Evolutionary conservation across 2,797 vertebrate species (phyloP), one percentile per base, ranked within the genome.

Genomic region (Eulemur albifrons): DNA sequence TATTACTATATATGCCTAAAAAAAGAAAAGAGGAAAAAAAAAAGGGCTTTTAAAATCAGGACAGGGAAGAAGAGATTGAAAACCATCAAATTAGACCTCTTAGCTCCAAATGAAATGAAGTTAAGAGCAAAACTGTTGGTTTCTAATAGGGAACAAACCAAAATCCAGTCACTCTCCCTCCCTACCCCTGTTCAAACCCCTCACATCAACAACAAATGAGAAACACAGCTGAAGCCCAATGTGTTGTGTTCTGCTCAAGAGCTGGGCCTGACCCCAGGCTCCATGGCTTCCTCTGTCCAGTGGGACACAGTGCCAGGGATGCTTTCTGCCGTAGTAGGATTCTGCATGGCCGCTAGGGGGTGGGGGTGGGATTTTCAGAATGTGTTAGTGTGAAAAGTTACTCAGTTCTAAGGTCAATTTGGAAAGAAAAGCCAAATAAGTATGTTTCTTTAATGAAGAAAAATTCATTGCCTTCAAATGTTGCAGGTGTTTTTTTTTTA

Each of bases 51-150:
- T 92, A 98, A 98, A 98, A 97, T 98, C 96, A 98, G 96, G 38
- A 95, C 69, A 67, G 69, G 57, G 82, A 52, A 97, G 83, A 97
- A 96, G 91, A 95, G 85, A 97, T 25, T 85, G 90, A 97, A 98
- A 95, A 32, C 15, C 94, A 96, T 5, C 75, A 88, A 98, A 97
- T 94, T 96, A 97, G 97, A 96, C 89, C 91, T 61, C 61, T 96
- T 94, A 98, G 87, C 89, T 97, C 97, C 97, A 98, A 98, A 97
- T 73, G 87, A 98, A 98, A 96, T 97, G 92, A 98, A 98, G 98
- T 97, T 25, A 97, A 96, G 95, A 97, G 97, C 97, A 97, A 98
- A 98, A 98, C 97, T 97, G 97, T 67, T 15, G 95, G 97, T 98
- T 97, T 97, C 97, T 97, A 98, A 97, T 90, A 97, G 97, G 85